These are phyloP conservation scores for Taurulus bubalis DNA, from an alignment of 2,113 vertebrate species.

Conservation along the genomic window DNA sequence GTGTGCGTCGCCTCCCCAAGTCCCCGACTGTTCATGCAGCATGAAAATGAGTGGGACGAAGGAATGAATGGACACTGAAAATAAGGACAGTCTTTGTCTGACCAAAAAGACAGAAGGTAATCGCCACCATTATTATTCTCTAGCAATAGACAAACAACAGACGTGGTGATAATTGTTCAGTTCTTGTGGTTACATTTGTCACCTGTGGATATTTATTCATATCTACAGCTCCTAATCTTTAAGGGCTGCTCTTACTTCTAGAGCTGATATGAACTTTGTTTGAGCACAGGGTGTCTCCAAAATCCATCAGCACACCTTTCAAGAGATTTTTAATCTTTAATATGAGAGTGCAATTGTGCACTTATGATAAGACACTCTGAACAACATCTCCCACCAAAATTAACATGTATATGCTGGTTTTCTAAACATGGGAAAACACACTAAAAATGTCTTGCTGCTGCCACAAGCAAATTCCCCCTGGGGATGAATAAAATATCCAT, in stretches of 20 bases:
- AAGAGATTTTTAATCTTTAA: background rate
- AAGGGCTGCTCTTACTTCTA: background rate
- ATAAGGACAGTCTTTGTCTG: slow-evolving; percentile 56
- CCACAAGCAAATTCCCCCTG: too few relatives aligned
- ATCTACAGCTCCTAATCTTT: slow-evolving; percentile 23
- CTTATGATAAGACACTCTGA: background rate
- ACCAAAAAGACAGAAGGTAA: slow-evolving; percentile 40
- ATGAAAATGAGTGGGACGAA: slow-evolving; percentile 56
- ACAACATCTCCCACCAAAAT: background rate
- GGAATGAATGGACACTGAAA: slow-evolving; percentile 48
- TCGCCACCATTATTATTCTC: slow-evolving; percentile 19
- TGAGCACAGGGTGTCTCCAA: background rate
- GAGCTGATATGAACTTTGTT: background rate
- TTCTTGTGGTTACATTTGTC: background rate
- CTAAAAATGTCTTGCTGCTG: background rate
- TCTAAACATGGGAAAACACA: background rate
- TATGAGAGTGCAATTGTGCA: background rate
- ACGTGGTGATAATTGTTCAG: slow-evolving; percentile 3
- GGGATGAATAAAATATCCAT: too few relatives aligned
- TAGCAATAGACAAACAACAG: slow-evolving; percentile 1
- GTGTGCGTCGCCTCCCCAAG: background rate
- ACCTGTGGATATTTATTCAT: slow-evolving; percentile 19
- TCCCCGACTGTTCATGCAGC: slow-evolving; percentile 26
- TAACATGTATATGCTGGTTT: background rate
- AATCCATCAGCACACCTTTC: background rate